Percentiles rank a stretch among this genome's conserved stretches.
Evolutionary conservation across 2,797 vertebrate species (phyloP).

Genomic region (Ctenopoma kingsleyae): DNA sequence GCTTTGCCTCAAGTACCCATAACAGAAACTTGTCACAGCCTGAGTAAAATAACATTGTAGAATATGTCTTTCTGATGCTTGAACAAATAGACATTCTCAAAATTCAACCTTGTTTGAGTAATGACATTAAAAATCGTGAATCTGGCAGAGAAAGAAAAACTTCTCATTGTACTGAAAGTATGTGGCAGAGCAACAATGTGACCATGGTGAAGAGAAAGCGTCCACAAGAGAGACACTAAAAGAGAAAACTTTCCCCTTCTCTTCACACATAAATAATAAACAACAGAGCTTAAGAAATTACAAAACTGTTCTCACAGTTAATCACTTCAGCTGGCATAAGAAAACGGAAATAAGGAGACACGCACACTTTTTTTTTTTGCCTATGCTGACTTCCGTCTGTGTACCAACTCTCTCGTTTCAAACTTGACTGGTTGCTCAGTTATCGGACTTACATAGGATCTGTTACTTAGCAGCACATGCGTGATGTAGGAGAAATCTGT

Average conservation of each 20-base stretch:
- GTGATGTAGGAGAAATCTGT: not conserved
- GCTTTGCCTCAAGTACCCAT: not conserved
- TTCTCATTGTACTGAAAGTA: not conserved
- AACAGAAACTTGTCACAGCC: conserved; percentile 8
- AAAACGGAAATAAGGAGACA: not conserved
- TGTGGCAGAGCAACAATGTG: no score
- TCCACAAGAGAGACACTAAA: not conserved
- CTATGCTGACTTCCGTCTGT: not conserved
- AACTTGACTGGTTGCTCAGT: conserved; percentile 16
- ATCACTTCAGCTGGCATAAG: not conserved
- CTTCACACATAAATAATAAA: not conserved
- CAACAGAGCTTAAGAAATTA: not conserved
- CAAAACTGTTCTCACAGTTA: not conserved
- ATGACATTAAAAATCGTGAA: not conserved
- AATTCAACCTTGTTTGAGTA: conserved; percentile 7
- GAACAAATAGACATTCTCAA: conserved; percentile 2
- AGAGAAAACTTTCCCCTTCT: not conserved
- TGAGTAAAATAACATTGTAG: conserved; percentile 10
- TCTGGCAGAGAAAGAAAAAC: not conserved
- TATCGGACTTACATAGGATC: not conserved
- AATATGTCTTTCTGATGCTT: conserved; percentile 21
- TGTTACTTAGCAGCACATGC: conserved; percentile 12
- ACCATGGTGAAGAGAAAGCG: not conserved
- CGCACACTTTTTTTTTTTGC: not conserved
- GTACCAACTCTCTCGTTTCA: conserved; percentile 1